Base-by-base conservation (phyloP, 2,888 invertebrate genomes). In the Mylabris sibirica region DNA sequence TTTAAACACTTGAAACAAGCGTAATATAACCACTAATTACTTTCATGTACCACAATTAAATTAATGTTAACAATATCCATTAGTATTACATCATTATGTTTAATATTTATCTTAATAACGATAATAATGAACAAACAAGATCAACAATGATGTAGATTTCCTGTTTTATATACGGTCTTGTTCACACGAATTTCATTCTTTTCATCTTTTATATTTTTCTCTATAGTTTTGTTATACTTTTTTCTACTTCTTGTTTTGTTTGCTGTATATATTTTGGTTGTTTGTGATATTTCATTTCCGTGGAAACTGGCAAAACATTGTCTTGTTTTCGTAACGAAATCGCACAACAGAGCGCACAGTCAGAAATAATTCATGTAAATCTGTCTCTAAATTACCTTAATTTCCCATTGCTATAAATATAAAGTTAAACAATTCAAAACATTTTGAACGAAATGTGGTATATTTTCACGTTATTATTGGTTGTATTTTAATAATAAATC, bases 311-410 rank as follows among this genome's bases (percentile, higher is more conserved):
- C 59, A 53, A 68, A 64, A 68, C 65, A 68, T 57, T 65, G 68
- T 65, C 62, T 22, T 62, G 64, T 60, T 65, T 68, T 65, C 57
- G 53, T 59, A 59, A 38, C 57, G 14, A 12, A 63, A 44, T 17
- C n/a, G 41, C 17, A 44, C 41, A 63, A 44, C 30, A 38, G 12
- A 38, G 12, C 11, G 12, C 11, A 38, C 20, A 64, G 57, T 22
- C 35, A 38, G 38, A 61, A 65, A 68, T 68, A 68, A 68, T 68
- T 68, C 65, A 68, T 65, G 65, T 34, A 68, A 68, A 65, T 68
- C 59, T 63, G 41, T 53, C 65, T 53, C 68, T 20, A 41, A 65
- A 65, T 68, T 62, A 62, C 59, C 59, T 38, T 59, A 65, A 68
- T 68, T 68, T 68, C 68, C 65, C 59, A 57, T 44, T 68, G 59